phyloP scores from a whole-genome alignment of 2,797 vertebrate species.

The Babyrousa celebensis region DNA sequence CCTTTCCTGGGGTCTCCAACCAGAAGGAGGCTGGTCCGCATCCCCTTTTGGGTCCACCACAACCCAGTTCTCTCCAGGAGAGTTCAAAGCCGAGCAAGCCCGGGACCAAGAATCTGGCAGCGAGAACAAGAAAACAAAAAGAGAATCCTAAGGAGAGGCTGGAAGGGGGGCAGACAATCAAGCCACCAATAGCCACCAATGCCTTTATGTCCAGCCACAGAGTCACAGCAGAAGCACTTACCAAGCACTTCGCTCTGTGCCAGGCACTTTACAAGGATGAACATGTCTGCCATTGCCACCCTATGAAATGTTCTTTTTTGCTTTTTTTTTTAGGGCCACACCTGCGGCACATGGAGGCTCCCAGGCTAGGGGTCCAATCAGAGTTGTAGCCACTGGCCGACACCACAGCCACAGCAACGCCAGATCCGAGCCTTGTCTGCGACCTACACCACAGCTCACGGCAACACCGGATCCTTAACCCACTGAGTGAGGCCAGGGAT shows the following conservation, averaged over 20 bases:
- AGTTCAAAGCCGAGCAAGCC: background rate
- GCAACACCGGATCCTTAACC: too few species aligned
- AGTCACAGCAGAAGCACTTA: background rate
- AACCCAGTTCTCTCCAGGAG: background rate
- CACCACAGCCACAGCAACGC: too few species aligned
- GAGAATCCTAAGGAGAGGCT: background rate
- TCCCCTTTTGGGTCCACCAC: background rate
- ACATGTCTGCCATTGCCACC: too few species aligned
- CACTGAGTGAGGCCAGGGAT: too few species aligned
- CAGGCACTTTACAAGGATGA: background rate
- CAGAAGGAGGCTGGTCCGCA: background rate
- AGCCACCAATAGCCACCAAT: too few species aligned
- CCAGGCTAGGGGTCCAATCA: too few species aligned
- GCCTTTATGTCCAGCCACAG: background rate
- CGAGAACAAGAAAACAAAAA: background rate
- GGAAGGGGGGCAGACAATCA: background rate
- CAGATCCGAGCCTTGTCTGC: too few species aligned
- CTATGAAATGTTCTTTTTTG: background rate
- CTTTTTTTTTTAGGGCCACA: too few species aligned
- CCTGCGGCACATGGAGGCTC: too few species aligned
- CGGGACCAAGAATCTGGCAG: background rate
- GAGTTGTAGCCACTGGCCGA: too few species aligned
- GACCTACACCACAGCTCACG: too few species aligned
- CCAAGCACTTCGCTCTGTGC: background rate
- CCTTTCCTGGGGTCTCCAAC: background rate